phyloP scores from a whole-genome alignment of 1,140 invertebrate genomes.

The Steinernema khuongi region DNA sequence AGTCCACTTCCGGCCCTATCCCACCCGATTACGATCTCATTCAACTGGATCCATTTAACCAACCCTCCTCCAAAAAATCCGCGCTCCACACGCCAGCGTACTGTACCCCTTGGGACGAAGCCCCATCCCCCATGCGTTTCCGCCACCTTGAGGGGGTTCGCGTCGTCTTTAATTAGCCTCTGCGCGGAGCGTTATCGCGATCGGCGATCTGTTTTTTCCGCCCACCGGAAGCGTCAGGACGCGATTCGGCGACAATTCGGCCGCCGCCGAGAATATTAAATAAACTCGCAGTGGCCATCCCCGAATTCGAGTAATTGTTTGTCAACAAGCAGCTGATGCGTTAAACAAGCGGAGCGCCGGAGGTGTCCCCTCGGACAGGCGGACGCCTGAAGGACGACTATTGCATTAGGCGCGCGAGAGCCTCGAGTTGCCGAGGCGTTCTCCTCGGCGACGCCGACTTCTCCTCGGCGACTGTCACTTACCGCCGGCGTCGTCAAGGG shows the following conservation, averaged over 20 bases:
- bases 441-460: neutral
- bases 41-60: too few relatives aligned
- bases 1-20: too few relatives aligned
- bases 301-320: slow-evolving; percentile 11
- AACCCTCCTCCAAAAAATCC: too few relatives aligned
- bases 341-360: neutral
- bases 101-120: too few relatives aligned
- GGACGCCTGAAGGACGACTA: neutral
- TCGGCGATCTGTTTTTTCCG: slow-evolving; percentile 12
- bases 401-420: slow-evolving; percentile 7
- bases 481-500: too few relatives aligned
- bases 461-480: neutral
- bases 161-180: slow-evolving; percentile 2
- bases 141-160: too few relatives aligned
- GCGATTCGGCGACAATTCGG: neutral
- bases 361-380: neutral
- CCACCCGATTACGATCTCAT: too few relatives aligned
- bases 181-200: neutral
- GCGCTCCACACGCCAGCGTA: too few relatives aligned
- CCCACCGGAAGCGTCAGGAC: neutral
- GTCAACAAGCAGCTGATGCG: slow-evolving; percentile 13
- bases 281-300: neutral
- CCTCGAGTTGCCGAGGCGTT: neutral
- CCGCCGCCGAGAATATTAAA: neutral
- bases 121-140: too few relatives aligned